Conservation (phyloP, 2,113 vertebrate species). For the Mustela nigripes region DNA sequence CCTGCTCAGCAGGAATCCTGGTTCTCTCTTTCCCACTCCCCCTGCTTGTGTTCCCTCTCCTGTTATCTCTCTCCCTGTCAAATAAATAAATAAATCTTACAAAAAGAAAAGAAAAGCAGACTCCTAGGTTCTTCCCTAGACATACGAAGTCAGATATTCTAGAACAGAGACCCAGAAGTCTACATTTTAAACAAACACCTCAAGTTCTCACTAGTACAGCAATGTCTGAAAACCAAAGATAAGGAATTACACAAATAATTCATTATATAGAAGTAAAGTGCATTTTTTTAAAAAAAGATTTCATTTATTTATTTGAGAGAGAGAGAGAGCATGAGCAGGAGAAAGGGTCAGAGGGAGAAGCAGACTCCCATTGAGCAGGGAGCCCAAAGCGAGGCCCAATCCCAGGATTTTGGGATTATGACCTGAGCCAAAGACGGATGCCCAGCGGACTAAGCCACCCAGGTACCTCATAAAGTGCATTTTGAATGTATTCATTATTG, state of each 20-base stretch:
- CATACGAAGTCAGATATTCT: not conserved
- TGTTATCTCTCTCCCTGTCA: too few relatives aligned
- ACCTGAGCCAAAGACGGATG: not conserved
- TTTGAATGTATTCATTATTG: not conserved
- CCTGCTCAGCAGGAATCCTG: too few relatives aligned
- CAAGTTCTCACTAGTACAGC: not conserved
- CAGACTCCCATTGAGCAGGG: not conserved
- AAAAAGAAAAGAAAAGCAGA: not conserved
- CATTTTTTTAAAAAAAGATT: not conserved
- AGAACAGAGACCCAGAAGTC: not conserved
- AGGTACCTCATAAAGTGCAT: not conserved
- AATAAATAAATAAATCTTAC: too few relatives aligned
- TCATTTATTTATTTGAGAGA: too few relatives aligned
- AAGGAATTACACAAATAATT: not conserved
- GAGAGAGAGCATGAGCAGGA: not conserved
- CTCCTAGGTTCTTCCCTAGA: not conserved
- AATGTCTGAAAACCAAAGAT: not conserved
- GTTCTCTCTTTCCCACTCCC: too few relatives aligned
- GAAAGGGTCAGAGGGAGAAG: not conserved
- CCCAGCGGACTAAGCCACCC: not conserved
- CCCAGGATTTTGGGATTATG: too few relatives aligned
- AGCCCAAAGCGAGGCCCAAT: not conserved
- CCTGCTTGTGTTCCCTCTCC: too few relatives aligned
- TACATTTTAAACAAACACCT: not conserved
- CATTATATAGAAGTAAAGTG: not conserved